phyloP scores from a whole-genome alignment of 2,797 vertebrate species.

The Cirrhinus mrigala region DNA sequence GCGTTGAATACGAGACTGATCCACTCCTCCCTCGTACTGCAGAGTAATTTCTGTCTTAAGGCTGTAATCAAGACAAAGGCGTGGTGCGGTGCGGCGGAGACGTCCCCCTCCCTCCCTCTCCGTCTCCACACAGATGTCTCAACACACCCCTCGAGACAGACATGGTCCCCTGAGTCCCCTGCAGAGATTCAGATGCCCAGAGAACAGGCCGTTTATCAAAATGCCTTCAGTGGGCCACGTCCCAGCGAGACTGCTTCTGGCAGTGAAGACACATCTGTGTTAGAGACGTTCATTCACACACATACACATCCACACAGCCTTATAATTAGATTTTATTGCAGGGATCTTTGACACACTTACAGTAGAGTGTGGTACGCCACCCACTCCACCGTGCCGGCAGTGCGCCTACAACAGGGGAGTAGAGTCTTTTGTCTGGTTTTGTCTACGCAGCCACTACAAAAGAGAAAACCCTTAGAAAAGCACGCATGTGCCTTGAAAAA shows the following conservation, averaged over 20 bases:
- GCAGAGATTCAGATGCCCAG: slow-evolving; percentile 56
- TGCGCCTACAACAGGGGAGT: slow-evolving; percentile 11
- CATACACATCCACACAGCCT: slow-evolving; percentile 43
- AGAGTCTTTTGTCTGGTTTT: slow-evolving; percentile 45
- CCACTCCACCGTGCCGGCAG: slow-evolving; percentile 21
- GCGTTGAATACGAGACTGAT: slow-evolving; percentile 38
- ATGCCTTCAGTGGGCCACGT: slow-evolving; percentile 51
- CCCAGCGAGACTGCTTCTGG: slow-evolving; percentile 49
- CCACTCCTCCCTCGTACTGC: slow-evolving; percentile 24
- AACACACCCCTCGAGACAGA: slow-evolving; percentile 40
- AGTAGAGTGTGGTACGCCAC: slow-evolving; percentile 37
- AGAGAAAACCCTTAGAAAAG: slow-evolving; percentile 11
- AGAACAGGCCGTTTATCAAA: slow-evolving; percentile 61
- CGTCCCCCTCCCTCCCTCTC: slow-evolving; percentile 23
- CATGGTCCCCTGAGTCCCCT: slow-evolving; percentile 45
- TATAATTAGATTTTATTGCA: slow-evolving; percentile 51
- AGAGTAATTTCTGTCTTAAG: slow-evolving; percentile 49
- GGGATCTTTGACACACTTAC: slow-evolving; percentile 48
- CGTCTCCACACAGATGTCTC: slow-evolving; percentile 39
- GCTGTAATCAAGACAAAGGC: slow-evolving; percentile 40
- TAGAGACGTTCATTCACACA: slow-evolving; percentile 32
- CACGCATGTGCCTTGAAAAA: slow-evolving; percentile 1
- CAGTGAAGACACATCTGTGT: slow-evolving; percentile 52
- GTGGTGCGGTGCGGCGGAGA: slow-evolving; percentile 22
- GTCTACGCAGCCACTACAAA: slow-evolving; percentile 29